phyloP scores from a whole-genome alignment of 2,113 vertebrate species.

The Burhinus bistriatus region DNA sequence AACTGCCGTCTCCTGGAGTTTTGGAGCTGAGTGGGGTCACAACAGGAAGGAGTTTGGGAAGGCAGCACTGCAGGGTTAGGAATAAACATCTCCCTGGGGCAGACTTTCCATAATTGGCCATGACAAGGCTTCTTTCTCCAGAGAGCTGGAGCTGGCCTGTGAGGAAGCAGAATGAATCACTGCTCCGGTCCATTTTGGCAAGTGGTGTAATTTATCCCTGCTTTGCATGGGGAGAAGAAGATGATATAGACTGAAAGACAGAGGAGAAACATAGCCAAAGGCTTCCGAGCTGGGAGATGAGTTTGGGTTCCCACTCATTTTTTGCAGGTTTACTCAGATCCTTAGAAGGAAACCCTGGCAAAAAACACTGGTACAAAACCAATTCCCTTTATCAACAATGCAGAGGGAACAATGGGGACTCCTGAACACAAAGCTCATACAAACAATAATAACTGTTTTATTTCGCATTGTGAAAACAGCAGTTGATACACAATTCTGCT shows the following conservation, averaged over 20 bases:
- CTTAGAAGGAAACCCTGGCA: constrained; percentile 54
- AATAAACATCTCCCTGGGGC: constrained; percentile 56
- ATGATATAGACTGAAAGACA: constrained; percentile 29
- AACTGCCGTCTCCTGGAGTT: background rate
- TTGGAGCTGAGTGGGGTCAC: constrained; percentile 1
- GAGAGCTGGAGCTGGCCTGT: constrained; percentile 1
- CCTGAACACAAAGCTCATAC: constrained; percentile 14
- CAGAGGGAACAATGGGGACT: constrained; percentile 20
- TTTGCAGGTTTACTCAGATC: constrained; percentile 36
- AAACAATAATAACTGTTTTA: constrained; percentile 34
- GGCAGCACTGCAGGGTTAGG: background rate
- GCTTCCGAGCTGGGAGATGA: constrained; percentile 15
- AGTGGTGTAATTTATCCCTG: background rate
- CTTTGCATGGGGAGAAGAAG: background rate
- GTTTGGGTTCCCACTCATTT: constrained; percentile 26
- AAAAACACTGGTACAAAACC: background rate
- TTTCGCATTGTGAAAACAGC: constrained; percentile 1
- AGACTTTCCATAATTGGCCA: constrained; percentile 62
- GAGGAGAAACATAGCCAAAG: constrained; percentile 16
- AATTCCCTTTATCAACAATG: constrained; percentile 30
- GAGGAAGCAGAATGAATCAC: constrained; percentile 44
- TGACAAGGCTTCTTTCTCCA: constrained; percentile 44
- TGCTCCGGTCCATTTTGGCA: constrained; percentile 15
- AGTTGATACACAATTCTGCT: background rate
- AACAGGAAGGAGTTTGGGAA: constrained; percentile 40